Evolutionary conservation across 2,797 vertebrate genomes (phyloP).

Genomic region (Sebastes reedi): DNA sequence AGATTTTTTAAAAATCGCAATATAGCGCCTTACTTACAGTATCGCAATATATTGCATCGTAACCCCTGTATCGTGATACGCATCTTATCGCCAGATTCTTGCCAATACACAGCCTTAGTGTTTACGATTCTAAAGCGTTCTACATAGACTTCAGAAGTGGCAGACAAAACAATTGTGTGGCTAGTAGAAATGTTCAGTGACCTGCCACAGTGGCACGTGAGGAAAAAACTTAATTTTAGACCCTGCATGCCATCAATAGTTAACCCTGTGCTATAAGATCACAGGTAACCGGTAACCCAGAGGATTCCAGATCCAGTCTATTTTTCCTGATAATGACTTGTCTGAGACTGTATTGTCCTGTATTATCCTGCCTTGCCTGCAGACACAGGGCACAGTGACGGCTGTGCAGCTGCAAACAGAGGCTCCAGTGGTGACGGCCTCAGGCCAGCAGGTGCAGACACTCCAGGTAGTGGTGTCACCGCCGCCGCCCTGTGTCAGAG

Average conservation of each 20-base stretch:
- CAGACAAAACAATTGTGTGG: too few species aligned
- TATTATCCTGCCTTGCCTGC: constrained; percentile 84
- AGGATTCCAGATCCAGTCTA: not conserved
- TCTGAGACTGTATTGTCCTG: constrained; percentile 68
- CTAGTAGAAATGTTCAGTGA: too few species aligned
- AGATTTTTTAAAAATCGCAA: too few species aligned
- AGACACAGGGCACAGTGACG: constrained; percentile 97
- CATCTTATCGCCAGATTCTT: too few species aligned
- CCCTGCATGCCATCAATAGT: not conserved
- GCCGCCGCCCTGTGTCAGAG: constrained; percentile 77
- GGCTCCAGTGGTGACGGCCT: constrained; percentile 94
- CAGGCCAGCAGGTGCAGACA: constrained; percentile 99
- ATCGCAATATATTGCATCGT: too few species aligned
- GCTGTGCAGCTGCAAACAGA: constrained; percentile 99
- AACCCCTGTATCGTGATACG: too few species aligned
- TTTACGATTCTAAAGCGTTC: too few species aligned
- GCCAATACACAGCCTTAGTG: too few species aligned
- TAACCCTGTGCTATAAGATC: not conserved
- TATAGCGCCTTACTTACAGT: too few species aligned
- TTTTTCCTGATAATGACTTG: constrained; percentile 2
- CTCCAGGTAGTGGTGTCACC: constrained; percentile 98
- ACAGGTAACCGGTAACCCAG: not conserved
- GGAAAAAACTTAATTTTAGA: too few species aligned
- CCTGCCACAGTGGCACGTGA: too few species aligned
- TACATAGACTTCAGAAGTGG: too few species aligned